Evolutionary conservation across 2,113 vertebrate genomes (phyloP), one percentile per base, ranked within the genome.

Genomic region (Lepisosteus oculatus): DNA sequence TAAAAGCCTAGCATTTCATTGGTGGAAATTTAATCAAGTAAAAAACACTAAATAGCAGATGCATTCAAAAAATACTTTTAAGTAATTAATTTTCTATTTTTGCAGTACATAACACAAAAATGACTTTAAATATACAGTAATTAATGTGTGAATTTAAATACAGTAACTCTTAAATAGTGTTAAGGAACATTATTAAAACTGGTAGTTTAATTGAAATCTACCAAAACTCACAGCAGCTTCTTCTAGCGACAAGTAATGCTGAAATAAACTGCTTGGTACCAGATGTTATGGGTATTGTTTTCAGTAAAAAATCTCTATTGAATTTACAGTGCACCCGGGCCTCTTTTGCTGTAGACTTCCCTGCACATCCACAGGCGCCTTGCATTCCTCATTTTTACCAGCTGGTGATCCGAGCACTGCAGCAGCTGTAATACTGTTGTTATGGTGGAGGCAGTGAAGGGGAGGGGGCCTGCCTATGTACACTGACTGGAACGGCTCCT

Each of bases 321-420:
- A 78, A 80, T 81, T 79, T 72, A 78, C 74, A 59, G 73, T 70
- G 69, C 72, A 66, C 61, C 29, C 65, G 61, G 55, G 65, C 3
- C 11, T 62, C 67, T 64, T 67, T 65, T 41, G 42, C 59, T 63
- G 70, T 44, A 71, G 70, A 6, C 13, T 43, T 65, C 54, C 61
- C 45, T 29, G 54, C 63, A 70, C 72, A 71, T 77, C 77, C 76
- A 72, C 69, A 79, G 71, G 72, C 82, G 62, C 68, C 78, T 69
- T 78, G 74, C 78, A 79, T 86, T 81, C 79, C 80, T 80, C 72
- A 71, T 69, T 78, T 61, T 71, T 56, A 76, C 47, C 85, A 82
- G 80, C 80, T 85, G 81, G 14, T 81, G 69, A 68, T 61, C 67
- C 41, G 72, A 81, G 55, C 44, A 55, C 72, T 54, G 69, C 55